Evolutionary conservation across 2,113 vertebrate species (phyloP).

Genomic region (Axis porcinus): DNA sequence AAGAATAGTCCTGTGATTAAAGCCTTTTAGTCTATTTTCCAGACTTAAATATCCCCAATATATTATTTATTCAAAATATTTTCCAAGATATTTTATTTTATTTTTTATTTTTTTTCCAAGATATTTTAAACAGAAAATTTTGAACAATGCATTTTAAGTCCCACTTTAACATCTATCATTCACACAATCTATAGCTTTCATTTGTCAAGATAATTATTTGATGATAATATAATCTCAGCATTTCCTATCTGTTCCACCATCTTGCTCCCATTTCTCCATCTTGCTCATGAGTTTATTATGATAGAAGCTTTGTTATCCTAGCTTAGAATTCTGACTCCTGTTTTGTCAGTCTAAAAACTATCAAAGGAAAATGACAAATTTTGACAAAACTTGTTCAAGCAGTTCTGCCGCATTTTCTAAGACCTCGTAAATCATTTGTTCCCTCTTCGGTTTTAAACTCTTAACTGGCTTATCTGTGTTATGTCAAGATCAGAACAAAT

Average conservation of each 20-base stretch:
- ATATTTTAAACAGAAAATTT: not conserved
- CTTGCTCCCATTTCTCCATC: not conserved
- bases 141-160: not conserved
- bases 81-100: not conserved
- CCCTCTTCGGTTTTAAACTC: not conserved
- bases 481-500: constrained; percentile 39
- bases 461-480: not conserved
- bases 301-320: not conserved
- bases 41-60: not conserved
- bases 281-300: not conserved
- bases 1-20: not conserved
- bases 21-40: not conserved
- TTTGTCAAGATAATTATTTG: not conserved
- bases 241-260: not conserved
- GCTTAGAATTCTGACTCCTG: not conserved
- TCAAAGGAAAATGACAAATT: constrained; percentile 15
- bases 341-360: constrained; percentile 4
- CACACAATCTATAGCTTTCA: not conserved
- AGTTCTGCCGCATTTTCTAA: constrained; percentile 4
- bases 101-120: not conserved
- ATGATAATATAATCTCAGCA: not conserved
- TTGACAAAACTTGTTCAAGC: constrained; percentile 25
- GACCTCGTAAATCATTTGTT: constrained; percentile 22
- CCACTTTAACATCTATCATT: not conserved
- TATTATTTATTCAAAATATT: not conserved